A percentile compares a stretch with the other conserved stretches of the same genome.
These are phyloP conservation scores for Silurus lanzhouensis DNA, from an alignment of 2,797 vertebrate species.

Conservation along the genomic window DNA sequence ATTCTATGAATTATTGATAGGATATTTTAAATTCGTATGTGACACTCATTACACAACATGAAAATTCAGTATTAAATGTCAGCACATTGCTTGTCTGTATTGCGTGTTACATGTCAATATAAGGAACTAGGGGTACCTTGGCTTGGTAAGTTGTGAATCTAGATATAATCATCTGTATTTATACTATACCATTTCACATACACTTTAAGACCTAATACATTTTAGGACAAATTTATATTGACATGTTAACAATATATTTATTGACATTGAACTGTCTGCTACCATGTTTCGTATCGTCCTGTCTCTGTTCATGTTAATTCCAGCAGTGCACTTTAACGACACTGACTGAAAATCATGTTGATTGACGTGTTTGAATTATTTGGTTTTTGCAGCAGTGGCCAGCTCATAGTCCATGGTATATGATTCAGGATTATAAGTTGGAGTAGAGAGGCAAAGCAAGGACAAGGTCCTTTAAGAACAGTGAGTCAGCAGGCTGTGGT, in stretches of 20 bases:
- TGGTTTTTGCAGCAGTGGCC: not conserved
- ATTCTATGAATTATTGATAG: slow-evolving; percentile 7
- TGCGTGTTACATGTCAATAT: not conserved
- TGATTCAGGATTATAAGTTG: not conserved
- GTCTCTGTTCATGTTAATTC: too few relatives aligned
- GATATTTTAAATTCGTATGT: not conserved
- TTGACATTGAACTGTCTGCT: not conserved
- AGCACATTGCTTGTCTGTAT: not conserved
- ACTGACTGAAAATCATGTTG: not conserved
- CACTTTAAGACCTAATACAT: not conserved
- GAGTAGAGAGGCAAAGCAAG: not conserved
- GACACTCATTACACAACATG: too few relatives aligned
- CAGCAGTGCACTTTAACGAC: too few relatives aligned
- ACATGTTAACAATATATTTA: not conserved
- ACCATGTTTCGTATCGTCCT: not conserved
- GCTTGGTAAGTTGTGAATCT: too few relatives aligned
- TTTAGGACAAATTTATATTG: not conserved
- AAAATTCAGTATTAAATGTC: not conserved
- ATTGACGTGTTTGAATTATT: not conserved
- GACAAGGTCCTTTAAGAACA: not conserved
- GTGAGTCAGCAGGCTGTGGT: not conserved
- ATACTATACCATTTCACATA: not conserved
- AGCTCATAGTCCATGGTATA: not conserved
- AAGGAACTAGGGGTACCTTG: too few relatives aligned
- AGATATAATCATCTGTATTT: not conserved